Evolutionary conservation across 2,797 vertebrate species (phyloP), one percentile per base, ranked within the genome.

Genomic region (Pterois miles): DNA sequence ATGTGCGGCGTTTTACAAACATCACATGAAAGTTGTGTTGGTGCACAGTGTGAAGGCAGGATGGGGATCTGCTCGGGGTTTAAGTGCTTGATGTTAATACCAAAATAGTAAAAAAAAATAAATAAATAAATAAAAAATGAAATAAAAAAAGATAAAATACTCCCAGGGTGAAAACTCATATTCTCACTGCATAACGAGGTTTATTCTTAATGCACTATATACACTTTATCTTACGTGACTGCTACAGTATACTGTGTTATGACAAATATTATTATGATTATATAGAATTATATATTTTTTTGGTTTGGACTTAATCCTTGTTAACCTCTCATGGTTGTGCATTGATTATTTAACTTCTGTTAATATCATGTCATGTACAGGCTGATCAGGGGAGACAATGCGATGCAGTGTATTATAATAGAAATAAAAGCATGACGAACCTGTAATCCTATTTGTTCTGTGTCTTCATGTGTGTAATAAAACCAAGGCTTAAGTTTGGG

Each of bases 191-290:
- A 62, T 79, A 86, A 71, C 38, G 34, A 89, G 84, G 77, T 86
- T 85, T 76, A 74, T 88, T 85, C 73, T 88, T 87, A 82, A 91
- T 74, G 94, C 93, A 94, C 91, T 93, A 86, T 90, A 92, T 88
- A 87, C 93, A 94, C 93, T 92, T 94, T 94, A 93, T 90, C 80
- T 84, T 79, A 80, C 78, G 54, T 87, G 87, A 92, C 89, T 88
- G 86, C 83, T 91, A 86, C 71, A 86, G 27, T 82, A 80, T 84
- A 65, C 78, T 76, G 77, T 88, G 76, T 90, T 70, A 83, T 85
- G 78, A 82, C 63, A 85, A 80, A 77, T 73, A 85, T 87, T 74
- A 74, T 88, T 76, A 88, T 78, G 71, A 80, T 75, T 74, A 80
- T 76, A 84, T 59, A 89, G 64, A 88, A 83, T 81, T 89, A 71